Evolutionary conservation across 2,888 invertebrate genomes (phyloP).

Genomic region (Melieria omissa): DNA sequence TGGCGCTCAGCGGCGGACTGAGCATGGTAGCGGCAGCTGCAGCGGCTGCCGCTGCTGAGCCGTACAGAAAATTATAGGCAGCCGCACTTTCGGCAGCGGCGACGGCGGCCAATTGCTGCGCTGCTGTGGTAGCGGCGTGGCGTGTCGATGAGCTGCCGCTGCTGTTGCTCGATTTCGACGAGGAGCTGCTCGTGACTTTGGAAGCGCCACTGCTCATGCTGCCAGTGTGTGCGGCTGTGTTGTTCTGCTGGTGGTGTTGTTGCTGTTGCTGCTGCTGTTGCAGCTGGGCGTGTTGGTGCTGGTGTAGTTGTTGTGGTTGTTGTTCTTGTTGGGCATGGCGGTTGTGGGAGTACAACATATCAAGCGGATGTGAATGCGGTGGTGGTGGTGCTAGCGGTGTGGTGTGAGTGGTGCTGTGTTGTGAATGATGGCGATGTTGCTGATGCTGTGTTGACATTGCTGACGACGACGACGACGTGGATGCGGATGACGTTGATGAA

Average conservation of each 20-base stretch:
- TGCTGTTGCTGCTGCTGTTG: constrained; percentile 42
- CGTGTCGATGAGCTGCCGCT: constrained; percentile 12
- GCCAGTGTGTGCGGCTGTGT: constrained; percentile 18
- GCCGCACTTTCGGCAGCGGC: constrained; percentile 62
- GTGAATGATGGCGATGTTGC: constrained; percentile 42
- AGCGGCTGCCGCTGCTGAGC: constrained; percentile 52
- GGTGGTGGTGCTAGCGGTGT: constrained; percentile 50
- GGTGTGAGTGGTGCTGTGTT: constrained; percentile 41
- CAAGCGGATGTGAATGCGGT: constrained; percentile 53
- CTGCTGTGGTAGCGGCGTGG: constrained; percentile 45
- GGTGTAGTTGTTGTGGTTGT: constrained; percentile 46
- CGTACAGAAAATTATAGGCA: constrained; percentile 50
- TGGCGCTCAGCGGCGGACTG: constrained; percentile 60
- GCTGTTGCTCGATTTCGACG: constrained; percentile 7
- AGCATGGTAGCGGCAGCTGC: constrained; percentile 63
- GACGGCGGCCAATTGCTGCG: constrained; percentile 59
- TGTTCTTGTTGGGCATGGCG: constrained; percentile 48
- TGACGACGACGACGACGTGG: constrained; percentile 30
- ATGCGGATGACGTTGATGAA: constrained; percentile 28
- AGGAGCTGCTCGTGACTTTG: constrained; percentile 30
- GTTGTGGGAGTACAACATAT: constrained; percentile 67
- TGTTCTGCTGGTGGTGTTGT: constrained; percentile 43
- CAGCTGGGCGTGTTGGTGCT: constrained; percentile 44
- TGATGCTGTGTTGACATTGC: constrained; percentile 35
- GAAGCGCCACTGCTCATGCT: constrained; percentile 38